phyloP scores from a whole-genome alignment of 2,888 invertebrate genomes.

The Cryptus viduatorius region DNA sequence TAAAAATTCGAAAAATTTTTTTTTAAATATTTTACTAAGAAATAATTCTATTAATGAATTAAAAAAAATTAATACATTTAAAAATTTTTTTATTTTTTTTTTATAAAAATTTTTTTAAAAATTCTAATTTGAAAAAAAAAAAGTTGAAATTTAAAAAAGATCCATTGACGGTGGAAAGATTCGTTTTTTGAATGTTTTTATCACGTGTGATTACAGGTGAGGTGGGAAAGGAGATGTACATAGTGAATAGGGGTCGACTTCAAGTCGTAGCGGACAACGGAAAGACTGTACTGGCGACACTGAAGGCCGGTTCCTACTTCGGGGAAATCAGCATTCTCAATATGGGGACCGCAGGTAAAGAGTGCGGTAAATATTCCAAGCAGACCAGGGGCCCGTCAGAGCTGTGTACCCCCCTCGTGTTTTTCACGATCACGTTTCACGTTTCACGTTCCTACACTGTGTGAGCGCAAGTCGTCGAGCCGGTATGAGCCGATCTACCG shows the following conservation, averaged over 20 bases:
- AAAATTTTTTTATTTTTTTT: neutral
- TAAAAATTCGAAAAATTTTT: neutral
- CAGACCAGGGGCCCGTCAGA: constrained; percentile 77
- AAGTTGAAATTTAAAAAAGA: too few species aligned
- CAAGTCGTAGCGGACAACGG: constrained; percentile 98
- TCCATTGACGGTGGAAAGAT: neutral
- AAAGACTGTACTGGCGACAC: constrained; percentile 97
- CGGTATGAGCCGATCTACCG: constrained; percentile 83
- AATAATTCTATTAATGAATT: too few species aligned
- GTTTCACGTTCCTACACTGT: constrained; percentile 76
- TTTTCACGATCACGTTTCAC: constrained; percentile 76
- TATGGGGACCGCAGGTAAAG: constrained; percentile 99
- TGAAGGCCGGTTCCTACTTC: constrained; percentile 99
- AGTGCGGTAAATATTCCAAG: constrained; percentile 96
- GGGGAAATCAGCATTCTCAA: constrained; percentile 99
- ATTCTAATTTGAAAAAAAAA: too few species aligned
- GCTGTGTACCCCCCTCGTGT: constrained; percentile 78
- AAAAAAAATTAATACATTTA: neutral
- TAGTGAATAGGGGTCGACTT: constrained; percentile 97
- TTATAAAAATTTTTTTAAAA: too few species aligned
- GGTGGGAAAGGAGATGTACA: constrained; percentile 99
- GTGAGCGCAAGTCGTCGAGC: constrained; percentile 81
- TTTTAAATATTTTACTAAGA: too few species aligned
- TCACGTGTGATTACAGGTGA: constrained; percentile 90
- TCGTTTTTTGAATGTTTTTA: neutral